Base-by-base conservation (phyloP, 2,797 vertebrate species). In the Propithecus perrieri region DNA sequence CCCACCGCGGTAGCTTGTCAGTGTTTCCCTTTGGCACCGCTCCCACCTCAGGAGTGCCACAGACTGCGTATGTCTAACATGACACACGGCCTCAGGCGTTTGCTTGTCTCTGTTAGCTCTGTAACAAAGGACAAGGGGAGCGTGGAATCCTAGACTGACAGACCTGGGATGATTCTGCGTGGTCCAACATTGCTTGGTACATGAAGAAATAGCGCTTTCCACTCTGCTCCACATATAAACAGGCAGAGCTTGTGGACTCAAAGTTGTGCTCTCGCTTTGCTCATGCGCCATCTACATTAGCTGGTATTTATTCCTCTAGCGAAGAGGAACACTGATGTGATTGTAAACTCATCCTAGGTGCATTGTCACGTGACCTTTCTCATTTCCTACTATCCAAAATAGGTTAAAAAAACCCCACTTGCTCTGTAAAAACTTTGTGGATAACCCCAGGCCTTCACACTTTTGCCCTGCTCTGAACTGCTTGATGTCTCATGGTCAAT, bases 241-340 rank as follows among this genome's bases (percentile, higher is more conserved):
- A 76, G 41, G 20, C 38, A 57, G 63, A 53, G 20, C 2, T 53
- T 5, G 22, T 18, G 13, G 4, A 24, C 2, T 12, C 3, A 0
- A 0, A 14, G 22, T 3, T n/a, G 53, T 6, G 26, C 43, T 50
- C 43, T 17, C 13, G 7, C n/a, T 63, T 76, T 46, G 30, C 43
- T 89, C 53, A 6, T 0, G 4, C 3, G 15, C 1, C 1, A 0
- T 35, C 50, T 46, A 0, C 30, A 13, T 15, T 28, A 28, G 8
- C 5, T 41, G 61, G 3, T 8, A 2, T 11, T 46, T 53, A 28
- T 61, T 87, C 30, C 4, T 55, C 14, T 5, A 5, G 18, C 35
- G 33, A 10, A 33, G n/a, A 20, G 30, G 11, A 53, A 43, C 11
- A 43, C 8, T 1, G 11, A n/a, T 17, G 26, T 61, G 9, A 33